phyloP scores from a whole-genome alignment of 2,113 vertebrate species.

The Pollimyrus isidori region DNA sequence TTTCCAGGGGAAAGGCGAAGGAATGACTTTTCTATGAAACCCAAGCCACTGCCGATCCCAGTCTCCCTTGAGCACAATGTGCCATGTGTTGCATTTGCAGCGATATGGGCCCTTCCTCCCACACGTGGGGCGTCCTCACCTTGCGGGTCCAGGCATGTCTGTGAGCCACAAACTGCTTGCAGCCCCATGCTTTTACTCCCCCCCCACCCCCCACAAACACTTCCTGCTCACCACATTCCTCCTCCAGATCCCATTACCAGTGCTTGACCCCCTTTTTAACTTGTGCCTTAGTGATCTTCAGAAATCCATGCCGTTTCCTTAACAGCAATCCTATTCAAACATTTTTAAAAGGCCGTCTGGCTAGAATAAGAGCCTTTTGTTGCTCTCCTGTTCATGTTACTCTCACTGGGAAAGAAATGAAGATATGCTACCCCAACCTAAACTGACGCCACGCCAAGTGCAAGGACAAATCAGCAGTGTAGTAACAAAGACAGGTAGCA shows the following conservation, averaged over 20 bases:
- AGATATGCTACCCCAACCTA: not conserved
- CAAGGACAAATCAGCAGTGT: not conserved
- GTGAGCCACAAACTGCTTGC: not conserved
- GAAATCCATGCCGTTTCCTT: not conserved
- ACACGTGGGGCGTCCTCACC: not conserved
- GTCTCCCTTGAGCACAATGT: not conserved
- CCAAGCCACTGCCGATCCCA: not conserved
- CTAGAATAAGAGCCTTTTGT: not conserved
- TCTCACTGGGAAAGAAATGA: not conserved
- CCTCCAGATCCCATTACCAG: not conserved
- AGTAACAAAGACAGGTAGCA: not conserved
- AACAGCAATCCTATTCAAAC: not conserved
- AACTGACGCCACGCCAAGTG: not conserved
- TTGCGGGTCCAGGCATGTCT: not conserved
- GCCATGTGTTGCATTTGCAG: not conserved
- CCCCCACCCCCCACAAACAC: not conserved
- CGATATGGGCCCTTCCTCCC: not conserved
- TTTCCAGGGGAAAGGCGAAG: not conserved
- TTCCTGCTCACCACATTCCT: not conserved
- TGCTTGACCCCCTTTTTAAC: not conserved
- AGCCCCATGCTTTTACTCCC: not conserved
- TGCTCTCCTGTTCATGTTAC: not conserved
- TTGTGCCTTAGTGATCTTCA: not conserved
- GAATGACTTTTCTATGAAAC: not conserved
- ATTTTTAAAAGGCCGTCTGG: not conserved